Conservation (phyloP, 1,140 invertebrate genomes). For the Drosophila pallidifrons region DNA sequence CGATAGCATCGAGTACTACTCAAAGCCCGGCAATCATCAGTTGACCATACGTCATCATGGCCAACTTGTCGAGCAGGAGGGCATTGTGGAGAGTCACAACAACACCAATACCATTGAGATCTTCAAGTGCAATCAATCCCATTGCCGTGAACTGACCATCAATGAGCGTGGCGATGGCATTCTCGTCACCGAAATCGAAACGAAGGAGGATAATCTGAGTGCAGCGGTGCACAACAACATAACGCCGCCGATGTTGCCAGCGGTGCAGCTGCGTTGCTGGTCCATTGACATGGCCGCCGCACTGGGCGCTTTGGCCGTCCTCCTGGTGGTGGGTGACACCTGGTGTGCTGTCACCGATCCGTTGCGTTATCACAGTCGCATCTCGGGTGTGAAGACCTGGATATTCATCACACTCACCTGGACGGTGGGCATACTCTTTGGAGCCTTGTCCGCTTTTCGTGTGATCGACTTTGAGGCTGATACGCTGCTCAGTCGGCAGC, state of each 20-base stretch:
- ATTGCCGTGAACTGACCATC: constrained; percentile 75
- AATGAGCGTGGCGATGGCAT: constrained; percentile 72
- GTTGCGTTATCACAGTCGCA: constrained; percentile 91
- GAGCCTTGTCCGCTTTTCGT: constrained; percentile 85
- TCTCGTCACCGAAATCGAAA: constrained; percentile 76
- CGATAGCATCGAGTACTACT: constrained; percentile 72
- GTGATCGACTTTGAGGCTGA: constrained; percentile 75
- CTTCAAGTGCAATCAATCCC: constrained; percentile 76
- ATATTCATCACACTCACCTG: constrained; percentile 89
- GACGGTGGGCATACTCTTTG: constrained; percentile 88
- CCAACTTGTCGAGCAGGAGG: constrained; percentile 74
- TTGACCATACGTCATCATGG: constrained; percentile 73
- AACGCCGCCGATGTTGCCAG: constrained; percentile 26
- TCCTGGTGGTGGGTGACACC: constrained; percentile 94
- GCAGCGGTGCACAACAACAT: constrained; percentile 15
- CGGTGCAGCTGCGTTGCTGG: constrained; percentile 75
- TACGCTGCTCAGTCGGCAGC: constrained; percentile 62
- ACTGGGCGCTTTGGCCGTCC: constrained; percentile 88
- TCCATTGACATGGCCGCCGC: constrained; percentile 83
- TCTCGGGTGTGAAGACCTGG: constrained; percentile 90
- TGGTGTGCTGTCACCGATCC: constrained; percentile 95
- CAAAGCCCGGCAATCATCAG: constrained; percentile 80
- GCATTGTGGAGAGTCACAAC: constrained; percentile 65
- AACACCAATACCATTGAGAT: constrained; percentile 64
- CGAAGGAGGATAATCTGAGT: constrained; percentile 75